These are phyloP conservation scores for Alloscopus bannaensis DNA, from an alignment of 2,888 invertebrate species.

Conservation along the genomic window DNA sequence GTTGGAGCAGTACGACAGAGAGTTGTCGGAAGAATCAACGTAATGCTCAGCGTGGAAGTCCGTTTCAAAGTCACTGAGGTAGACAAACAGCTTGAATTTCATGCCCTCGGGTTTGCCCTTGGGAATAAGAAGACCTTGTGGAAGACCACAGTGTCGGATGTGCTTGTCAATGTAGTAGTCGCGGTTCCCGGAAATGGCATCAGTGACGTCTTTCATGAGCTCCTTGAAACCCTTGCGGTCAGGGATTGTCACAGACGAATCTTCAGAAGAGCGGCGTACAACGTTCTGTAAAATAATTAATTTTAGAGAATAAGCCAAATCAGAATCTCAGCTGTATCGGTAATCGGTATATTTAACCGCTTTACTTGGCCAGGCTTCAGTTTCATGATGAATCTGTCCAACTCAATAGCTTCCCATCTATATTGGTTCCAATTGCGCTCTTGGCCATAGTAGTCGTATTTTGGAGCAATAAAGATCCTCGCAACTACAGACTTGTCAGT, in stretches of 20 bases:
- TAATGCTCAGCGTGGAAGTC: slow-evolving; percentile 77
- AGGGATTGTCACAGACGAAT: slow-evolving; percentile 73
- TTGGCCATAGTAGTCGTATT: slow-evolving; percentile 72
- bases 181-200: slow-evolving; percentile 67
- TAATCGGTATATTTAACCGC: neutral
- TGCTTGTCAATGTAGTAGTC: slow-evolving; percentile 68
- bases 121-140: slow-evolving; percentile 83
- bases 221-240: slow-evolving; percentile 71
- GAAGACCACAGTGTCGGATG: slow-evolving; percentile 82
- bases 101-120: slow-evolving; percentile 83
- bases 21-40: slow-evolving; percentile 79
- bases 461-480: slow-evolving; percentile 73
- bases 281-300: slow-evolving; percentile 64
- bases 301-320: neutral
- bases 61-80: slow-evolving; percentile 78
- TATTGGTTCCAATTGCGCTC: slow-evolving; percentile 43
- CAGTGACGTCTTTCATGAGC: slow-evolving; percentile 70
- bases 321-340: neutral
- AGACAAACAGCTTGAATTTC: slow-evolving; percentile 81
- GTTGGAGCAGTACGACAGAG: slow-evolving; percentile 78
- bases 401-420: slow-evolving; percentile 68
- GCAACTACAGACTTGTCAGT: slow-evolving; percentile 69
- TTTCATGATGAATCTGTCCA: slow-evolving; percentile 71
- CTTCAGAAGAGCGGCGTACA: slow-evolving; percentile 70
- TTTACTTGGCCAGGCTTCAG: slow-evolving; percentile 58